These are phyloP conservation scores for Dermolepida albohirtum DNA, from an alignment of 2,888 invertebrate species.

Conservation along the genomic window DNA sequence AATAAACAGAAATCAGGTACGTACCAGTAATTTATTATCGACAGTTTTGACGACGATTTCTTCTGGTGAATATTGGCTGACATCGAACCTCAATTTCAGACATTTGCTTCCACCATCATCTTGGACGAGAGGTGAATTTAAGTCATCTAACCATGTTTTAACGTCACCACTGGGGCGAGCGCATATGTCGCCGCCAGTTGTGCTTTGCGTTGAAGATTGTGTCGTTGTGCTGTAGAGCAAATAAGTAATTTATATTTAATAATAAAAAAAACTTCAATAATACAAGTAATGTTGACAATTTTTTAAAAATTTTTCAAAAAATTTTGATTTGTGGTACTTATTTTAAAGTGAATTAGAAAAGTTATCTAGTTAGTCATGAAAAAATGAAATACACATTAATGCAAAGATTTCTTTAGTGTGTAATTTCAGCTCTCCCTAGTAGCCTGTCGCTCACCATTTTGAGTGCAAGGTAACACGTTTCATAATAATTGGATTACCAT, in stretches of 20 bases:
- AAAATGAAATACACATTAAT: no score
- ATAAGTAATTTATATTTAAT: no score
- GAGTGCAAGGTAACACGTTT: no score
- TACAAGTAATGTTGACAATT: not conserved
- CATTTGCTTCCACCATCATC: conserved; percentile 95
- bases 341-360: no score
- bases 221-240: conserved; percentile 70
- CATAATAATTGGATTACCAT: no score
- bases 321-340: no score
- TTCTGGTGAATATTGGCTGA: conserved; percentile 96
- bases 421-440: no score
- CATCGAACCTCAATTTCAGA: conserved; percentile 95
- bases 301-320: no score
- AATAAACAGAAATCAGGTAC: conserved; percentile 55
- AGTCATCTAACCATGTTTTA: conserved; percentile 83
- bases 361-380: no score
- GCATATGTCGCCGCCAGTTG: conserved; percentile 71
- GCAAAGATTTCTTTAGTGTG: no score
- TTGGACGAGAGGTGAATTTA: conserved; percentile 93
- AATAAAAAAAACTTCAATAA: conserved; percentile 8
- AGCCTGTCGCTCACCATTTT: no score
- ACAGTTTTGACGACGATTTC: conserved; percentile 99
- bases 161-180: conserved; percentile 66
- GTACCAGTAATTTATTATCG: conserved; percentile 95
- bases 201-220: conserved; percentile 64